Conservation (phyloP, 2,797 vertebrate species). For the Uromys caudimaculatus region DNA sequence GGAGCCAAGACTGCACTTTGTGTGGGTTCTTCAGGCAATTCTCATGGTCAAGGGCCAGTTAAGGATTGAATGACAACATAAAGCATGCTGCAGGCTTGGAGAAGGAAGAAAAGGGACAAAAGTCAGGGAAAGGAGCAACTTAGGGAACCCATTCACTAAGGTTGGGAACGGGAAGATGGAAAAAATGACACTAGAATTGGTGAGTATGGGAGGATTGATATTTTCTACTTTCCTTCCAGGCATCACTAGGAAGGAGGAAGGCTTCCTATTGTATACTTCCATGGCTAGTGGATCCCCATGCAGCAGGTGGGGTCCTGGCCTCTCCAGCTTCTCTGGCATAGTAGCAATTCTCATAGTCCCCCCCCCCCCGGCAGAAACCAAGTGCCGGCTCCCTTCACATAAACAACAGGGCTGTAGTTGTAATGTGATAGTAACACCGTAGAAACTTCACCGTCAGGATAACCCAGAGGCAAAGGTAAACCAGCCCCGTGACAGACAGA, state of each 20-base stretch:
- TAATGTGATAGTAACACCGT: not conserved
- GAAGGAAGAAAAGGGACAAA: constrained; percentile 8
- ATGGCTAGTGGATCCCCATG: not conserved
- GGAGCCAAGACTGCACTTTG: not conserved
- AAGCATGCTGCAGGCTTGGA: not conserved
- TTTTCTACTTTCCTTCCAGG: not conserved
- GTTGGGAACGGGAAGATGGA: not conserved
- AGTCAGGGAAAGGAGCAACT: not conserved
- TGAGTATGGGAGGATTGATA: not conserved
- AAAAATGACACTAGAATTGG: not conserved
- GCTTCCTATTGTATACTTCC: not conserved
- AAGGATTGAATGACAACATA: not conserved
- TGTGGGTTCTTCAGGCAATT: not conserved
- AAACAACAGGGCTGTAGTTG: not conserved
- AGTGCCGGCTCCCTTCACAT: not conserved
- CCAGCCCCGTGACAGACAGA: not conserved
- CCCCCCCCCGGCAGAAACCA: not conserved
- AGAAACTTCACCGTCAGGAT: not conserved
- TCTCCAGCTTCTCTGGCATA: not conserved
- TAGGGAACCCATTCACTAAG: not conserved
- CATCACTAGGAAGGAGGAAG: not conserved
- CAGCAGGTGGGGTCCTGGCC: not conserved
- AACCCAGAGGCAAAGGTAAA: not conserved
- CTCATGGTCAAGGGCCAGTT: not conserved
- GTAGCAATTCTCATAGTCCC: not conserved